Evolutionary conservation across 37 sponge, comb jelly and placozoan species (phyloP), one percentile per base, ranked within the genome.

Genomic region (Theonella swinhoei): DNA sequence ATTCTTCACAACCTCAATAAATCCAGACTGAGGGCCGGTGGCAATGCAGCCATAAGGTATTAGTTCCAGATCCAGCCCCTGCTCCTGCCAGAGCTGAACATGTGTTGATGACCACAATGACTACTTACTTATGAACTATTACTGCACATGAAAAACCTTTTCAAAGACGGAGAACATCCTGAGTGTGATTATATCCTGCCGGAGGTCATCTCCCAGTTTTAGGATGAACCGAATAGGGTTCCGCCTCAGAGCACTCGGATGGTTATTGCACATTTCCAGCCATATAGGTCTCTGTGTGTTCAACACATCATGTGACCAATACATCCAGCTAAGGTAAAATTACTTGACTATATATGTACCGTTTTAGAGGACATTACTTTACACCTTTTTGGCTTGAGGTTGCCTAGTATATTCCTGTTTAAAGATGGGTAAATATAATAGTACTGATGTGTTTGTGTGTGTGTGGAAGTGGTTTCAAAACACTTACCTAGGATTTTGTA

Each of bases 31-130:
- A 1, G 64, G 63, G 1, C 90, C 86, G 1, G 97, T 97, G 17
- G 94, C 89, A 69, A 91, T 80, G 72, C 97, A 97, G n/a, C 91
- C 91, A 80, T 97, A 97, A 0, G 94, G 94, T 39, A 89, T 88
- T 65, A 97, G 77, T 39, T 77, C 62, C 80, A 95, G 39, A 65
- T 95, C 84, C 22, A 95, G 70, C 0, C 91, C 88, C 42, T 95
- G 83, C 29, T 95, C 83, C 64, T 91, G 75, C 93, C 93, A 93
- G 0, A 93, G 80, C 93, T 93, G 64, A 22, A 42, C 0, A 38
- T 38, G 47, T n/a, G 23, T 1, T 35, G 20, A 5, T 33, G 32
- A 19, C 62, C 62, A 28, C 19, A 28, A 38, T 23, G 62, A 25
- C n/a, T 30, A 39, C 31, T 3, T 4, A 70, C 8, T 41, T 34